A percentile compares a stretch with the other conserved stretches of the same genome.
Evolutionary conservation across 35 echinoderm and acorn worm genomes (phyloP).

Genomic region (Strongylocentrotus purpuratus): DNA sequence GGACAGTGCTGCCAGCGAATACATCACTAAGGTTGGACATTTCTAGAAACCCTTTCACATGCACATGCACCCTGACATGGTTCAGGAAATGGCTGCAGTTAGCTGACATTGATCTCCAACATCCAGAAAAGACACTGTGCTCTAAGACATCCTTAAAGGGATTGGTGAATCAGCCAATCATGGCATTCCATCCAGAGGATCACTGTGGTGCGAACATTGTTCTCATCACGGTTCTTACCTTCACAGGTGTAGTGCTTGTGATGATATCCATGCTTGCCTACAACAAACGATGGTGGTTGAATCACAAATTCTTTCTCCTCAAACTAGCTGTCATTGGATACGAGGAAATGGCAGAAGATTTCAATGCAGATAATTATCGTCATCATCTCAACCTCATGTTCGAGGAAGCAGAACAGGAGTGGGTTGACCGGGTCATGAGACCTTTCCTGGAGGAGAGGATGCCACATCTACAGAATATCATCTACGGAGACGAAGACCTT

Average conservation of each 20-base stretch:
- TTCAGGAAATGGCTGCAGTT: constrained; percentile 7
- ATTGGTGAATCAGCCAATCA: background rate
- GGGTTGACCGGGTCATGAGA: background rate
- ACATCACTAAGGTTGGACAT: background rate
- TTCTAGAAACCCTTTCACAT: constrained; percentile 29
- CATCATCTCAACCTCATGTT: constrained; percentile 22
- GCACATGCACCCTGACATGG: background rate
- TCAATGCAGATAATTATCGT: background rate
- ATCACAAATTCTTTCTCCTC: background rate
- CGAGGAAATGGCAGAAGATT: background rate
- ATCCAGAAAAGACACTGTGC: background rate
- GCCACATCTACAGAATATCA: background rate
- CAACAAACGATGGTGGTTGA: constrained; percentile 27
- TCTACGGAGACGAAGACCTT: background rate
- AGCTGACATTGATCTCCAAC: background rate
- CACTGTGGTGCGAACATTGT: background rate
- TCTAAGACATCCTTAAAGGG: background rate
- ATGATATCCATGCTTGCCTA: background rate
- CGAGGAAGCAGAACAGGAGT: background rate
- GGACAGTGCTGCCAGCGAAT: background rate
- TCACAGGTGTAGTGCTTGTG: background rate
- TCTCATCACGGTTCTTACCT: background rate
- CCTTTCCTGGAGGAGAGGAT: background rate
- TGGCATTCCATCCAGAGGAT: constrained; percentile 20
- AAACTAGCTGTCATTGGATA: constrained; percentile 8